A percentile compares a stretch with the other conserved stretches of the same genome.
Evolutionary conservation across 37 sponge, comb jelly and placozoan genomes (phyloP).

Genomic region (Eunapius fragilis): DNA sequence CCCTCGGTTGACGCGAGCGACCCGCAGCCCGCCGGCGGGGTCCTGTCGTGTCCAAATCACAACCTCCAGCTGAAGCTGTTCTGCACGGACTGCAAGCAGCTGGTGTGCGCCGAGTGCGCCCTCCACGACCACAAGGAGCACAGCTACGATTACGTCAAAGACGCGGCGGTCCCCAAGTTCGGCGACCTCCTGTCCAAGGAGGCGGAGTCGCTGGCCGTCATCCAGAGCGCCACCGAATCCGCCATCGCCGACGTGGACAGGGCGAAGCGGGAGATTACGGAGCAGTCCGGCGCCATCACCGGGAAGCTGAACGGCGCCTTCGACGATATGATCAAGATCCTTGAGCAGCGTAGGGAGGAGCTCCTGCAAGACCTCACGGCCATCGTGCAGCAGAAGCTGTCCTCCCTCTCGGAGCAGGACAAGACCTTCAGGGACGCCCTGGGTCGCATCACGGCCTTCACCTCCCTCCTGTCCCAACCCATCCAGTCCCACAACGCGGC

Average conservation of each 20-base stretch:
- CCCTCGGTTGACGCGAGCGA: neutral
- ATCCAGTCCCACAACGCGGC: no score
- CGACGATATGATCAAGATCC: slow-evolving; percentile 3
- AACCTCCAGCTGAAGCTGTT: slow-evolving; percentile 19
- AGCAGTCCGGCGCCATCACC: neutral
- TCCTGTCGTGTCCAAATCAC: slow-evolving; percentile 11
- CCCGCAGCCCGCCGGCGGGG: neutral
- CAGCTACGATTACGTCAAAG: slow-evolving; percentile 20
- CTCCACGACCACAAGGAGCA: slow-evolving; percentile 12
- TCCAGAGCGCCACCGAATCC: neutral
- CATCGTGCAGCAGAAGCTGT: slow-evolving; percentile 3
- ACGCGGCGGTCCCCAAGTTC: neutral
- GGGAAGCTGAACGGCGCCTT: slow-evolving; percentile 7
- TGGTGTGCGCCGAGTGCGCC: slow-evolving; percentile 36
- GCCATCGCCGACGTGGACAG: slow-evolving; percentile 1
- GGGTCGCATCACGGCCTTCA: no score
- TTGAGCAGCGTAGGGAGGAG: slow-evolving; percentile 1
- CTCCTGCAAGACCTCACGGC: neutral
- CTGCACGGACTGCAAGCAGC: slow-evolving; percentile 38
- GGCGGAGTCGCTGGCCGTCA: slow-evolving; percentile 6
- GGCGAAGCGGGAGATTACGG: neutral
- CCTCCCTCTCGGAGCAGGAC: neutral
- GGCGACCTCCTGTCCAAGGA: neutral
- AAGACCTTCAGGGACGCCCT: no score
- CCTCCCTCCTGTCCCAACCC: no score